These are phyloP conservation scores for Lamellibrachia luymesi DNA, from an alignment of 1,140 invertebrate species.

Conservation along the genomic window DNA sequence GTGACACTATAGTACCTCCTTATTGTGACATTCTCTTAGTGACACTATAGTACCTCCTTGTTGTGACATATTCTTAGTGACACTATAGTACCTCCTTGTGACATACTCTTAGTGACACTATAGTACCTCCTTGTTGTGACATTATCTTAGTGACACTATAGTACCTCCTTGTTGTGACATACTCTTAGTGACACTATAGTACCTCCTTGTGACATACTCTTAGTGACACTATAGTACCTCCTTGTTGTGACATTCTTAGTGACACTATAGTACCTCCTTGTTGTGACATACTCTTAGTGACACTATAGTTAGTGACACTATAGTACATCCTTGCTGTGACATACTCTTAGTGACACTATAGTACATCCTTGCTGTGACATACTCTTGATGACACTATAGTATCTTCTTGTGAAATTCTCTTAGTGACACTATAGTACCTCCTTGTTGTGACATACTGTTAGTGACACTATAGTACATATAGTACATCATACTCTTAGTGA, in stretches of 20 bases:
- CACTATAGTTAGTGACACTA: background rate
- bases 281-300: background rate
- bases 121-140: background rate
- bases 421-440: too few relatives aligned
- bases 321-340: background rate
- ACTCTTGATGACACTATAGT: background rate
- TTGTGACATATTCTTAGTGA: background rate
- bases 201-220: background rate
- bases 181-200: background rate
- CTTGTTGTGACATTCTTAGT: background rate
- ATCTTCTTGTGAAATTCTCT: background rate
- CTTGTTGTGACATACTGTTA: too few relatives aligned
- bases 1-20: background rate
- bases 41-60: background rate
- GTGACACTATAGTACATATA: too few relatives aligned
- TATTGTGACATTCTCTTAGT: background rate
- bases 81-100: background rate
- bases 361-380: background rate
- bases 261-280: background rate
- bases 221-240: background rate
- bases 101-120: background rate
- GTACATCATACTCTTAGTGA: background rate
- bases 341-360: background rate
- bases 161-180: background rate
- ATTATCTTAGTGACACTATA: background rate